Base-by-base conservation (phyloP, 2,888 invertebrate genomes). In the Mactromeris polynyma region DNA sequence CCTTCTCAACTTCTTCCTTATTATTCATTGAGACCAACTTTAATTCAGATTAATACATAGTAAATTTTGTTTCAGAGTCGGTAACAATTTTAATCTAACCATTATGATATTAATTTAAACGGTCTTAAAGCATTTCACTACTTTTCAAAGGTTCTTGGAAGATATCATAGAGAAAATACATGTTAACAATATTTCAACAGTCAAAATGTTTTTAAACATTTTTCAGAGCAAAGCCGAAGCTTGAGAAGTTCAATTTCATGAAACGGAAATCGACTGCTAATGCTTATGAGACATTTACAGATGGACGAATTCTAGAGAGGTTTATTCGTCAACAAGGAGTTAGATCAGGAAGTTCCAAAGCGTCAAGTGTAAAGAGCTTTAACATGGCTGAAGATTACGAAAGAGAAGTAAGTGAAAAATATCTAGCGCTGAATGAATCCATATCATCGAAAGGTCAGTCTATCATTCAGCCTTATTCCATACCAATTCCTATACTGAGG, bases 271-370 rank as follows among this genome's bases (percentile, higher is more conserved):
- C 40, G 11, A 11, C 42, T n/a, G 42, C 69, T 0, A 33, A 73
- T 21, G 46, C 73, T 26, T 84, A 84, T 31, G n/a, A 77, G 19
- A 54, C 78, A 7, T 84, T 77, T 17, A 77, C 17, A 36, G 73
- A 84, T 31, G n/a, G 38, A 0, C 9, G 51, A 73, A 78, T 84
- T 6, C 78, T 84, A 6, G 84, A 84, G 14, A 36, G 77, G 36
- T 84, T 38, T 77, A 78, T 84, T 19, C 46, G 77, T n/a, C 51
- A 54, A 40, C 31, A 33, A 17, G 84, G 84, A 6, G 21, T 77
- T 1, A 26, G 77, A 36, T 19, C 83, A 3, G 42, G 36, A n/a
- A 83, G 73, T 46, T 31, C 73, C 19, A 11, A 46, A 19, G 36
- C 51, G n/a, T 77, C 84, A 2, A 38, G 77, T 7, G 26, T 77